phyloP scores from a whole-genome alignment of 2,888 invertebrate species.

The Zaprionus obscuricornis region DNA sequence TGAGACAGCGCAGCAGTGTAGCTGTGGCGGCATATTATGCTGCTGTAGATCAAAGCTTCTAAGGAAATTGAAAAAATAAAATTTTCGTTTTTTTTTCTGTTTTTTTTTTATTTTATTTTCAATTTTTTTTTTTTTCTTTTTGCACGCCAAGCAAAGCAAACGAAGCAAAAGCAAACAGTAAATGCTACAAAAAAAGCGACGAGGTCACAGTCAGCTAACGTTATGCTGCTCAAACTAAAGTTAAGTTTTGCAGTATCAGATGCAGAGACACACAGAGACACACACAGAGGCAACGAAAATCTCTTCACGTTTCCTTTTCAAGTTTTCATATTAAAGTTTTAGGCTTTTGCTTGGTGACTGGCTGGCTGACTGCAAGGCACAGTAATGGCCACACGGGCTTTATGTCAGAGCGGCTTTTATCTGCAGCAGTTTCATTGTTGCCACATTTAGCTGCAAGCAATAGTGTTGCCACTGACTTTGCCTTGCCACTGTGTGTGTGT shows the following conservation, averaged over 20 bases:
- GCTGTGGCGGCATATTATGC: constrained; percentile 18
- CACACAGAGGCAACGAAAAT: neutral
- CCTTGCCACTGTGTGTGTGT: too few relatives aligned
- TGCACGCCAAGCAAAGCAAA: constrained; percentile 36
- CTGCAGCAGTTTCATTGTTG: constrained; percentile 32
- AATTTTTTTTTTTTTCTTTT: neutral
- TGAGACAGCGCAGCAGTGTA: neutral
- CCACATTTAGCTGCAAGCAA: constrained; percentile 43
- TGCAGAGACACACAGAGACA: neutral
- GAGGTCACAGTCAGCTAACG: constrained; percentile 13
- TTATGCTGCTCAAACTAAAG: too few relatives aligned
- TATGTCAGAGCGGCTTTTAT: constrained; percentile 50
- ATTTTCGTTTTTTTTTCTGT: constrained; percentile 14
- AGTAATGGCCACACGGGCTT: constrained; percentile 46
- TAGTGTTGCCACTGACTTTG: constrained; percentile 23
- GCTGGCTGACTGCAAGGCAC: constrained; percentile 2
- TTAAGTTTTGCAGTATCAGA: too few relatives aligned
- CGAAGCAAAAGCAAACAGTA: neutral
- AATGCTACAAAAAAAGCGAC: constrained; percentile 1
- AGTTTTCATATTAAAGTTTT: constrained; percentile 12
- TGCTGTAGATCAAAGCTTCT: constrained; percentile 64
- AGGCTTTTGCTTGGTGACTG: neutral
- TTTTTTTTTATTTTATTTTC: neutral
- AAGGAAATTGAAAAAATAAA: constrained; percentile 68
- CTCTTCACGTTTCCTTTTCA: constrained; percentile 42